A percentile compares a stretch with the other conserved stretches of the same genome.
These are phyloP conservation scores for Collichthys lucidus DNA, from an alignment of 2,113 vertebrate genomes.

Conservation along the genomic window DNA sequence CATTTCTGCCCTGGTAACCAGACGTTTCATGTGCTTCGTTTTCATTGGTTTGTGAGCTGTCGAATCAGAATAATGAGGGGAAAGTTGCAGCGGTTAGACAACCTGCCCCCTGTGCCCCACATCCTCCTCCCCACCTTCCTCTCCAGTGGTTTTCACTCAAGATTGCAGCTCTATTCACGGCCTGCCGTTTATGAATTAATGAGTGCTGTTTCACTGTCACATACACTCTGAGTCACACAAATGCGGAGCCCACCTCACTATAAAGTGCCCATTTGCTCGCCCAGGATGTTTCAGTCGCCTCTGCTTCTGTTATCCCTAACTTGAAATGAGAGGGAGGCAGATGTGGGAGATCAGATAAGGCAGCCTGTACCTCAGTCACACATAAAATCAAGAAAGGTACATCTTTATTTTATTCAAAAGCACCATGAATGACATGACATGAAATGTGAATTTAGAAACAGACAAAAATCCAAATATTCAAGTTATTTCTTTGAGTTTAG, in stretches of 20 bases:
- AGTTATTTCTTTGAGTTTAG: not conserved
- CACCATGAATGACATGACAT: not conserved
- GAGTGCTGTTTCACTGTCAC: constrained; percentile 60
- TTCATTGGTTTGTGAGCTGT: constrained; percentile 75
- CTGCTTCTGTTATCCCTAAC: not conserved
- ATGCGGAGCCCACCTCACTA: constrained; percentile 25
- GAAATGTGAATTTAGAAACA: not conserved
- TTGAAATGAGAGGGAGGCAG: constrained; percentile 11
- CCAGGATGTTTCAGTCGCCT: not conserved
- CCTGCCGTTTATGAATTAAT: constrained; percentile 79
- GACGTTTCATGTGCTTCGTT: constrained; percentile 57
- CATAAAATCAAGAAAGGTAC: not conserved
- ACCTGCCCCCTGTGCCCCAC: constrained; percentile 42
- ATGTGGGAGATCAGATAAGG: not conserved
- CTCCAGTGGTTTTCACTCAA: constrained; percentile 59
- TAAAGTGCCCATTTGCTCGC: constrained; percentile 20
- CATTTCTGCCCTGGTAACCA: constrained; percentile 76
- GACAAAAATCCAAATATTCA: not conserved
- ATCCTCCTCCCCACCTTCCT: constrained; percentile 27
- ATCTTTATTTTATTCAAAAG: not conserved
- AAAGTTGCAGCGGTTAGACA: constrained; percentile 68
- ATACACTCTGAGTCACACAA: constrained; percentile 51
- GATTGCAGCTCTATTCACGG: constrained; percentile 68
- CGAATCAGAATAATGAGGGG: constrained; percentile 72
- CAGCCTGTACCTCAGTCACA: not conserved